Percentiles rank a stretch among this genome's conserved stretches.
These are phyloP conservation scores for Melipona beecheii DNA, from an alignment of 2,888 invertebrate species.

Conservation along the genomic window DNA sequence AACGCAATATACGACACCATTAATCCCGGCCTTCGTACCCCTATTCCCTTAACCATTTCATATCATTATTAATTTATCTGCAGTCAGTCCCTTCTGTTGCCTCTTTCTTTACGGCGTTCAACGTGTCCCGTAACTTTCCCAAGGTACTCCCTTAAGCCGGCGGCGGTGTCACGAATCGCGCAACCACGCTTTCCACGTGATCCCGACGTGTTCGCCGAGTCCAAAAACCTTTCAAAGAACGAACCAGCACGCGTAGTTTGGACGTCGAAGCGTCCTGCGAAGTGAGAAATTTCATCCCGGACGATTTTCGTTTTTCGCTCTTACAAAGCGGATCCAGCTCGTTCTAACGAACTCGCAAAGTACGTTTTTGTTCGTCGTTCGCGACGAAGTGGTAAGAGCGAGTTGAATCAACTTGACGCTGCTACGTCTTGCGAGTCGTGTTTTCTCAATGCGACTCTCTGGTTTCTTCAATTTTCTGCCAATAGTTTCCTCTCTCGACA, in stretches of 20 bases:
- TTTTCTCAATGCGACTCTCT: too few relatives aligned
- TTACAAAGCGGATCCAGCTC: background rate
- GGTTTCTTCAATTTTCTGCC: background rate
- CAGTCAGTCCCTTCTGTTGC: background rate
- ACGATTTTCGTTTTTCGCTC: background rate
- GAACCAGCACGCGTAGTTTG: background rate
- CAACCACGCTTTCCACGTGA: background rate
- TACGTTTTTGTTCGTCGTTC: conserved; percentile 1
- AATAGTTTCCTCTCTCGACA: too few relatives aligned
- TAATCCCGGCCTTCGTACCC: background rate
- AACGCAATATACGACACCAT: conserved; percentile 2
- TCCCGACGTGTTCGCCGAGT: too few relatives aligned
- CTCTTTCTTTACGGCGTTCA: conserved; percentile 3
- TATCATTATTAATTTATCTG: conserved; percentile 10
- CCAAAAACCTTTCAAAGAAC: background rate
- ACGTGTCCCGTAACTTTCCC: background rate
- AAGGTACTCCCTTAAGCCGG: background rate
- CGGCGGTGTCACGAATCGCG: background rate
- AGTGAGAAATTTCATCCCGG: too few relatives aligned
- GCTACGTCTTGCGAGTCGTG: background rate
- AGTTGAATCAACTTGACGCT: background rate
- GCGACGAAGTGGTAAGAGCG: background rate
- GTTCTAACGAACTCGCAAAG: background rate
- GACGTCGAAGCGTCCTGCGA: too few relatives aligned
- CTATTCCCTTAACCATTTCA: conserved; percentile 5